Conservation (phyloP, 2,113 vertebrate genomes). For the Istiophorus platypterus region DNA sequence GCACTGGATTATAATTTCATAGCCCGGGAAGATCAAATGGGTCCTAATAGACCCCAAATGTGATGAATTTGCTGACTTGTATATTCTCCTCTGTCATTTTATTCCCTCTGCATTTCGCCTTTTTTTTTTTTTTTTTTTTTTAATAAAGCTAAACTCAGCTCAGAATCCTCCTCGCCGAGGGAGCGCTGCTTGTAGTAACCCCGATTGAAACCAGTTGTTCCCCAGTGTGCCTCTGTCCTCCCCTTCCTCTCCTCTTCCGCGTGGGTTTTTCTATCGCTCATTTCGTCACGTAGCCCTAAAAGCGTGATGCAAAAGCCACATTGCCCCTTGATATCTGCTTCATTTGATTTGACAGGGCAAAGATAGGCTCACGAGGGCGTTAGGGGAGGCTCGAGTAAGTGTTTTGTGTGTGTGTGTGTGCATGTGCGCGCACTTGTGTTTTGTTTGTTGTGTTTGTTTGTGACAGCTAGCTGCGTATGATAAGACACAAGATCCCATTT, state of each 20-base stretch:
- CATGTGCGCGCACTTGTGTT: no score
- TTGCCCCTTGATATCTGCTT: slow-evolving; percentile 68
- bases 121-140: slow-evolving; percentile 51
- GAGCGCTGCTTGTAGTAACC: slow-evolving; percentile 32
- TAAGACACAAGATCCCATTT: slow-evolving; percentile 64
- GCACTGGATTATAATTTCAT: slow-evolving; percentile 72
- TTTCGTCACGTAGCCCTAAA: slow-evolving; percentile 67
- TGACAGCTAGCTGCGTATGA: slow-evolving; percentile 44
- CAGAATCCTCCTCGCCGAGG: slow-evolving; percentile 32
- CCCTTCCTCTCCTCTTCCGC: slow-evolving; percentile 23
- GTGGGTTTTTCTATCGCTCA: slow-evolving; percentile 68
- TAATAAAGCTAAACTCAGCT: slow-evolving; percentile 43
- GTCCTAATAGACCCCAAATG: slow-evolving; percentile 67
- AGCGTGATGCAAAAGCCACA: slow-evolving; percentile 55
- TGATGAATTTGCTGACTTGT: slow-evolving; percentile 72
- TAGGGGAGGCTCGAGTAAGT: slow-evolving; percentile 37
- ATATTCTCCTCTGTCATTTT: slow-evolving; percentile 53
- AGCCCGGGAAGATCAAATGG: slow-evolving; percentile 70
- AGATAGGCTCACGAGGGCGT: slow-evolving; percentile 38
- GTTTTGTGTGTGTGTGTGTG: slow-evolving; percentile 43
- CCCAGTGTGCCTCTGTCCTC: slow-evolving; percentile 34
- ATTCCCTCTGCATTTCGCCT: slow-evolving; percentile 51
- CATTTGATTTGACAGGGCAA: slow-evolving; percentile 66
- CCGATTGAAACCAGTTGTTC: slow-evolving; percentile 78
- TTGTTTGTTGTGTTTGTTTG: slow-evolving; percentile 62